Percentiles rank a stretch among this genome's conserved stretches.
These are phyloP conservation scores for Protophormia terraenovae DNA, from an alignment of 2,888 invertebrate genomes.

Conservation along the genomic window DNA sequence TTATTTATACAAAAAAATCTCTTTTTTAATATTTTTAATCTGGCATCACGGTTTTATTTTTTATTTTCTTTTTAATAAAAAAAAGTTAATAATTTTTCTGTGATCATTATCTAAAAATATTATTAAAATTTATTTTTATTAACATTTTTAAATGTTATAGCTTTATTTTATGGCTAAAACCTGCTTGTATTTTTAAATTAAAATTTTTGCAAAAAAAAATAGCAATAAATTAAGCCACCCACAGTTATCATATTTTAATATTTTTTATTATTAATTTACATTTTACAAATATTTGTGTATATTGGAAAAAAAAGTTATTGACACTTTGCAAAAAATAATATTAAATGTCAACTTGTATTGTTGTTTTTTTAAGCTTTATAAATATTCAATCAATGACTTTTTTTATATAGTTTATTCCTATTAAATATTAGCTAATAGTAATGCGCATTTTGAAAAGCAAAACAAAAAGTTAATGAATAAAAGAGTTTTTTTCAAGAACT, in stretches of 20 bases:
- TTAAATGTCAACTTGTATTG: not conserved
- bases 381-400: conserved; percentile 41
- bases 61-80: too few species aligned
- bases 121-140: not conserved
- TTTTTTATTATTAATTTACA: too few species aligned
- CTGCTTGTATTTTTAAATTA: conserved; percentile 22
- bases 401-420: conserved; percentile 23
- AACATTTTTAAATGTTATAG: not conserved
- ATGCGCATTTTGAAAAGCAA: conserved; percentile 14
- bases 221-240: conserved; percentile 27
- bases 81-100: too few species aligned
- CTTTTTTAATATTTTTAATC: too few species aligned
- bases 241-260: not conserved
- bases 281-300: not conserved
- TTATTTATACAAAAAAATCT: too few species aligned
- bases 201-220: not conserved
- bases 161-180: conserved; percentile 42
- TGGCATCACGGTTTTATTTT: too few species aligned
- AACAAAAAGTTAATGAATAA: too few species aligned
- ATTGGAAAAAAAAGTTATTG: not conserved
- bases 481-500: not conserved
- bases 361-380: conserved; percentile 17
- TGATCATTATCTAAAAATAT: conserved; percentile 32
- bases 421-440: conserved; percentile 21
- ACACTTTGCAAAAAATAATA: not conserved